phyloP scores from a whole-genome alignment of 1,140 invertebrate species.

The Colletes latitarsis region DNA sequence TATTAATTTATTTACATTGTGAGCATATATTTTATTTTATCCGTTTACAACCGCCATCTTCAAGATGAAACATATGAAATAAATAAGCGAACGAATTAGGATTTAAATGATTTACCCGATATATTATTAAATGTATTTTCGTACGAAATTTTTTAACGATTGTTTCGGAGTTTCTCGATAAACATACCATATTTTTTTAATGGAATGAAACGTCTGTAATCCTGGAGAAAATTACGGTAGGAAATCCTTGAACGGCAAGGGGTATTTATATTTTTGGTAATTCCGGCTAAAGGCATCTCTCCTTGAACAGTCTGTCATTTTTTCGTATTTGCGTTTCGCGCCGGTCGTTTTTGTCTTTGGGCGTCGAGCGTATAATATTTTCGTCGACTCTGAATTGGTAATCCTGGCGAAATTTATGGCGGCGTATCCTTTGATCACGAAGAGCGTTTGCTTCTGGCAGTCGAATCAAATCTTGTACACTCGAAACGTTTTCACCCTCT shows the following conservation, averaged over 20 bases:
- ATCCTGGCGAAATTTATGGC: neutral
- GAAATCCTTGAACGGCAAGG: neutral
- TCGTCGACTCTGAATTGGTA: neutral
- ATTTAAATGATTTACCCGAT: too few species aligned
- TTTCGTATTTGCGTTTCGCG: neutral
- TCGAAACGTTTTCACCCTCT: neutral
- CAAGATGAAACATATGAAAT: too few species aligned
- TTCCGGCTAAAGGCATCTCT: neutral
- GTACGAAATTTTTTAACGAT: too few species aligned
- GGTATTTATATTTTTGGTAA: neutral
- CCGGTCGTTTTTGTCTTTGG: neutral
- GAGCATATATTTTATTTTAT: too few species aligned
- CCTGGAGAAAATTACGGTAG: neutral
- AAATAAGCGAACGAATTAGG: too few species aligned
- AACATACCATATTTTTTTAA: too few species aligned
- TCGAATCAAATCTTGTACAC: neutral
- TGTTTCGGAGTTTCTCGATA: too few species aligned
- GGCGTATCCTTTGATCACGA: neutral
- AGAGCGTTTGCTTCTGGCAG: neutral
- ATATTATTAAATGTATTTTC: too few species aligned
- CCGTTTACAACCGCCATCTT: too few species aligned
- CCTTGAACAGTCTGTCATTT: neutral
- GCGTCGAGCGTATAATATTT: neutral
- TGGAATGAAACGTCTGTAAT: neutral
- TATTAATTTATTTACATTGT: too few species aligned